Conservation (phyloP, 1,140 invertebrate species). For the Ptiloglossa arizonensis region DNA sequence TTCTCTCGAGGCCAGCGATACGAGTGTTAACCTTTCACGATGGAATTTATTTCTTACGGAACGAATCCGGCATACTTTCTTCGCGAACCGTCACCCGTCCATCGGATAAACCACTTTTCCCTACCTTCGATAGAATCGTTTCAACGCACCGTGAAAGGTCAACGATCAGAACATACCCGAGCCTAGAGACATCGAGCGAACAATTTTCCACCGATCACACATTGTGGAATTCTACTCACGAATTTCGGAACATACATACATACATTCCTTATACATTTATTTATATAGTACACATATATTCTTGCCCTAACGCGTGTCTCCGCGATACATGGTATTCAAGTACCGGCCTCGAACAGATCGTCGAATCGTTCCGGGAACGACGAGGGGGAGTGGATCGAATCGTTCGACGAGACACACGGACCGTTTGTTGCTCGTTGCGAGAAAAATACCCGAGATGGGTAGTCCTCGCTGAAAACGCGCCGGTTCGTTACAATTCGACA, state of each 20-base stretch:
- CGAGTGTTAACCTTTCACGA: not conserved
- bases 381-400: no score
- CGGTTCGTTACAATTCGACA: not conserved
- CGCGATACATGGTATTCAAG: conserved; percentile 11
- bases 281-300: conserved; percentile 59
- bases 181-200: no score
- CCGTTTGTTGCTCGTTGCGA: not conserved
- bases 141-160: not conserved
- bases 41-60: not conserved
- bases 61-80: not conserved
- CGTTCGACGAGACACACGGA: no score
- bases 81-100: no score
- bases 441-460: no score
- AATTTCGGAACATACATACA: conserved; percentile 43
- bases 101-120: no score
- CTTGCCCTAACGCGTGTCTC: conserved; percentile 17
- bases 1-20: not conserved
- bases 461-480: not conserved
- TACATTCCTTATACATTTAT: conserved; percentile 55
- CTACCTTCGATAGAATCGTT: not conserved
- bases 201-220: not conserved
- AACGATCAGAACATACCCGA: not conserved
- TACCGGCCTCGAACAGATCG: conserved; percentile 18
- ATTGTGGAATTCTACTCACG: conserved; percentile 50
- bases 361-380: not conserved